Conservation (phyloP, 2,113 vertebrate species). For the Potamarius usumacintae region DNA sequence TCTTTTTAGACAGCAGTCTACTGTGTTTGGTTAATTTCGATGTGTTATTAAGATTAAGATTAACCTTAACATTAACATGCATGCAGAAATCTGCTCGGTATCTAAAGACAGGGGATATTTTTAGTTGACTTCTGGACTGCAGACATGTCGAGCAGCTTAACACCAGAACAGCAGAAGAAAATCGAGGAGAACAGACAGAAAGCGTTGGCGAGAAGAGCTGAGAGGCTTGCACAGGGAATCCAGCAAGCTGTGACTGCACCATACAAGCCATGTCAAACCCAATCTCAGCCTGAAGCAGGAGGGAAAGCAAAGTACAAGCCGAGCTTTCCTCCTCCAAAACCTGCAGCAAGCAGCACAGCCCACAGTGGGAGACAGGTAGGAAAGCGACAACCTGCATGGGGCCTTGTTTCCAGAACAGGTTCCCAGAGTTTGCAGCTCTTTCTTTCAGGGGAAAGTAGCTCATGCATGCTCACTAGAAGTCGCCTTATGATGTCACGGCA, state of each 20-base stretch:
- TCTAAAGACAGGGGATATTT: background rate
- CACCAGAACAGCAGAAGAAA: conserved; percentile 83
- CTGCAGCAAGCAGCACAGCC: conserved; percentile 24
- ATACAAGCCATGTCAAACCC: conserved; percentile 14
- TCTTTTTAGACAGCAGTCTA: too few relatives aligned
- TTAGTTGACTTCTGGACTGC: background rate
- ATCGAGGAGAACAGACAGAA: conserved; percentile 89
- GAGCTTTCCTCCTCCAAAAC: conserved; percentile 10
- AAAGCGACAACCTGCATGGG: background rate
- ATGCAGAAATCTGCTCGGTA: background rate
- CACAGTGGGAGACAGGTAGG: background rate
- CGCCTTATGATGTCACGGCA: background rate
- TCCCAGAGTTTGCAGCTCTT: background rate
- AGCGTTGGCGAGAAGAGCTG: conserved; percentile 87
- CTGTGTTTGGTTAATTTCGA: background rate
- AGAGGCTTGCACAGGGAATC: conserved; percentile 71
- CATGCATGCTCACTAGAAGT: background rate
- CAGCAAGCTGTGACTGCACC: background rate
- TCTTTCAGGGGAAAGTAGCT: background rate
- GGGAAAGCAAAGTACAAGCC: conserved; percentile 5
- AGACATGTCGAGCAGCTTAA: conserved; percentile 83
- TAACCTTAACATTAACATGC: too few relatives aligned
- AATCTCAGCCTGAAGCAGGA: background rate
- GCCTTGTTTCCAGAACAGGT: background rate
- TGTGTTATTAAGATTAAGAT: background rate